These are phyloP conservation scores for Spermophilus dauricus DNA, from an alignment of 2,113 vertebrate genomes.

Conservation along the genomic window DNA sequence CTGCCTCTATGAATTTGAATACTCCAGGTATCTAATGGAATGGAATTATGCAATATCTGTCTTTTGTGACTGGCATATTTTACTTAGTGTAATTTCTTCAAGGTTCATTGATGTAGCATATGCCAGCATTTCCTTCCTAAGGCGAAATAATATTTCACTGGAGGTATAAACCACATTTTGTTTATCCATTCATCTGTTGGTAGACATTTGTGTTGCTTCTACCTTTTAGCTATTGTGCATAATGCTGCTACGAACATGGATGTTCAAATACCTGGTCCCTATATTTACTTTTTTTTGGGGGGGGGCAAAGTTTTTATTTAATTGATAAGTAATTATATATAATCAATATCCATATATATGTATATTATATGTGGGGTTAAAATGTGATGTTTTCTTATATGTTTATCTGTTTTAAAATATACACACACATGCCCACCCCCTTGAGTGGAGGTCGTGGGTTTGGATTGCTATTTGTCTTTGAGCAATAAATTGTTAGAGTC, in stretches of 20 bases:
- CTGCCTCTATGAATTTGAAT: background rate
- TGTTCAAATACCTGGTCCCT: background rate
- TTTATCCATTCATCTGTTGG: background rate
- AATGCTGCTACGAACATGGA: background rate
- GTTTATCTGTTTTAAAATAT: background rate
- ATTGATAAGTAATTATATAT: background rate
- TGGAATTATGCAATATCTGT: background rate
- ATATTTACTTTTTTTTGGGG: background rate
- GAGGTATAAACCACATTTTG: too few relatives aligned
- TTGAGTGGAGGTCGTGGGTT: background rate
- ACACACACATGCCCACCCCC: background rate
- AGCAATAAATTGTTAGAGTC: background rate
- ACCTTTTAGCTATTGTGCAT: background rate
- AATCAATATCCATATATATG: too few relatives aligned
- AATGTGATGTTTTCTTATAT: background rate
- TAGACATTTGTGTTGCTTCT: background rate
- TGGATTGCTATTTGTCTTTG: conserved; percentile 23
- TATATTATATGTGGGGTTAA: background rate
- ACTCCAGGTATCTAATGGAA: background rate
- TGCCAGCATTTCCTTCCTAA: background rate
- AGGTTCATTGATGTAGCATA: background rate
- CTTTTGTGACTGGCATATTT: background rate
- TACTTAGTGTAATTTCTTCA: background rate
- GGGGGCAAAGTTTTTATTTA: background rate
- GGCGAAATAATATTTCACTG: background rate